phyloP scores from a whole-genome alignment of 1,140 invertebrate genomes.

The Harpegnathos saltator region DNA sequence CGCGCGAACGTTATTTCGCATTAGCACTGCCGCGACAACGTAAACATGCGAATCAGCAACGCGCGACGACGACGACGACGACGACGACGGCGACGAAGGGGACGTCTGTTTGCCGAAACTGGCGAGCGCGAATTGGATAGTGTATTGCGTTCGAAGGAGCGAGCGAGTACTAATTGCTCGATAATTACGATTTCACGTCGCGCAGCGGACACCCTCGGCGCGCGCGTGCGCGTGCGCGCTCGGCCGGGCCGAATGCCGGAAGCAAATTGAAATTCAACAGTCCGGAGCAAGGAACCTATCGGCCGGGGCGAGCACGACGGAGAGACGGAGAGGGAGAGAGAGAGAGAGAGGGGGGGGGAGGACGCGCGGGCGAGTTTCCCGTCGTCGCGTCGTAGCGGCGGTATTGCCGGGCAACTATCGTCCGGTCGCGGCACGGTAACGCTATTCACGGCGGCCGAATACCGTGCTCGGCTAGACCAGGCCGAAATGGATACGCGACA shows the following conservation, averaged over 20 bases:
- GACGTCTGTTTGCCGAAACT: conserved; percentile 8
- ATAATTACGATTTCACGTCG: conserved; percentile 69
- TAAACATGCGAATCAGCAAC: background rate
- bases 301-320: background rate
- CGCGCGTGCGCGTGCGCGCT: background rate
- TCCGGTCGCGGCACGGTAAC: background rate
- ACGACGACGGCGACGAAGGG: no score
- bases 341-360: no score
- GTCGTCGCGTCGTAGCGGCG: background rate
- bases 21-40: background rate
- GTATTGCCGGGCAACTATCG: conserved; percentile 23
- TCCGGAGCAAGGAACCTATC: conserved; percentile 47
- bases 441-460: conserved; percentile 42
- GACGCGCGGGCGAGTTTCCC: background rate
- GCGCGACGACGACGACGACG: no score
- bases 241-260: conserved; percentile 33
- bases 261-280: conserved; percentile 72
- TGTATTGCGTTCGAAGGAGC: conserved; percentile 25
- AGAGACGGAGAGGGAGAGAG: no score
- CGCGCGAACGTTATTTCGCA: background rate
- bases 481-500: conserved; percentile 54
- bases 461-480: conserved; percentile 24
- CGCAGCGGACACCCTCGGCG: conserved; percentile 51
- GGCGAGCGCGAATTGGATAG: conserved; percentile 29
- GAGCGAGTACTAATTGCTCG: conserved; percentile 58